These are phyloP conservation scores for Megaceryle maxima DNA, from an alignment of 2,113 vertebrate species.

Conservation along the genomic window DNA sequence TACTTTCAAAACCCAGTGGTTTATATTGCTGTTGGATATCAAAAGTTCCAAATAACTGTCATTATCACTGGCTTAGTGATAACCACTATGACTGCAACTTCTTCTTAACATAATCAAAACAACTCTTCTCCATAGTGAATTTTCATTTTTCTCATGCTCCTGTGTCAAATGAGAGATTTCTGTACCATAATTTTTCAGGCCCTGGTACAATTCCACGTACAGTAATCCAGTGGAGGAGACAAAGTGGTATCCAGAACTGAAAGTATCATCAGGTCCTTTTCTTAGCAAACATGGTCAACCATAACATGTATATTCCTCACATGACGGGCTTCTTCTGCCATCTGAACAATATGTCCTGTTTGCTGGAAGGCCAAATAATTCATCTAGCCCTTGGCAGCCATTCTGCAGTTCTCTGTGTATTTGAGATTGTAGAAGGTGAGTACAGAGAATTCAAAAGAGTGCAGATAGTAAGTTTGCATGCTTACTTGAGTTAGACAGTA, in stretches of 20 bases:
- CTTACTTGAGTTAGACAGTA: neutral
- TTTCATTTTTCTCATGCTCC: neutral
- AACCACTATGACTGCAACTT: neutral
- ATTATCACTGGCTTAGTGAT: neutral
- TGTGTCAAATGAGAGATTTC: neutral
- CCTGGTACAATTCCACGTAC: neutral
- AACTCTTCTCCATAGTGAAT: neutral
- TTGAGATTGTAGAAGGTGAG: neutral
- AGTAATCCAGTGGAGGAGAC: neutral
- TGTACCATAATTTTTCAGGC: neutral
- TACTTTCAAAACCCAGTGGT: neutral
- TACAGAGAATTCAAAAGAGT: neutral
- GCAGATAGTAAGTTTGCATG: neutral
- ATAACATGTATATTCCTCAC: neutral
- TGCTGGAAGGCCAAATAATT: neutral
- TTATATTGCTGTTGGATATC: neutral
- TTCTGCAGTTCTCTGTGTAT: neutral
- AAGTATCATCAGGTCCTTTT: neutral
- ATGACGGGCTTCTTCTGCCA: neutral
- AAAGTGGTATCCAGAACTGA: rapidly evolving
- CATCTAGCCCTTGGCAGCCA: neutral
- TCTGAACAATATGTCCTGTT: neutral
- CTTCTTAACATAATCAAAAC: neutral
- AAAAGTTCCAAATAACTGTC: neutral
- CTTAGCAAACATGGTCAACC: neutral